Conservation (phyloP, 2,888 invertebrate species). For the Amiota minor region DNA sequence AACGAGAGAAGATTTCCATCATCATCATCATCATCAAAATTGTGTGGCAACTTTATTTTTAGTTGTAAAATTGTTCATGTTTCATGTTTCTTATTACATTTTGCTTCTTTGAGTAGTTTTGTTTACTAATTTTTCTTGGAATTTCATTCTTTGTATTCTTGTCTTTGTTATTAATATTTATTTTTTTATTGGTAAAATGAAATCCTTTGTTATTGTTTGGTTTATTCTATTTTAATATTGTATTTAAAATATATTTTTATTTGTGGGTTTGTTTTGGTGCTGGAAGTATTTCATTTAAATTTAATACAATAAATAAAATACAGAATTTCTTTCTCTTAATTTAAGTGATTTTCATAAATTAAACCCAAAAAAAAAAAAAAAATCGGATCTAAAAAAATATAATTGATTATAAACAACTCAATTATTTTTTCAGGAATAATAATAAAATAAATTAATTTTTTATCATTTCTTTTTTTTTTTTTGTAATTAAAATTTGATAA, state of each 20-base stretch:
- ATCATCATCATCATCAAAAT: no score
- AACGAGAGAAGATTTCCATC: no score
- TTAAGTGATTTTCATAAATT: background rate
- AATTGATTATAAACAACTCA: no score
- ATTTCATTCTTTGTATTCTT: slow-evolving; percentile 39
- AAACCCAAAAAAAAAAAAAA: background rate
- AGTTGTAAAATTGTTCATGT: background rate
- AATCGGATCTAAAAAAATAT: no score
- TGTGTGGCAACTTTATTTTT: slow-evolving; percentile 8
- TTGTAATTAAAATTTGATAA: no score
- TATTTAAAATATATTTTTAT: background rate
- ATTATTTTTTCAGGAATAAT: no score
- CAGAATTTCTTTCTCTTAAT: no score
- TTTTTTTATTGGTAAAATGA: background rate
- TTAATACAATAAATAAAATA: no score
- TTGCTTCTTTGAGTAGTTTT: background rate
- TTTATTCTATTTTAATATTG: slow-evolving; percentile 8
- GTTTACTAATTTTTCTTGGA: slow-evolving; percentile 16
- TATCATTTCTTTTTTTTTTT: no score
- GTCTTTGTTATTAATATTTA: slow-evolving; percentile 15
- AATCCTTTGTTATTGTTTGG: background rate
- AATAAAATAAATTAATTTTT: no score
- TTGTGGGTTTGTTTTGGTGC: no score
- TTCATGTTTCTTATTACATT: slow-evolving; percentile 16
- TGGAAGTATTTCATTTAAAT: no score